Evolutionary conservation across 1,140 invertebrate genomes (phyloP), one percentile per base, ranked within the genome.

Genomic region (Rhagoletis zephyria): DNA sequence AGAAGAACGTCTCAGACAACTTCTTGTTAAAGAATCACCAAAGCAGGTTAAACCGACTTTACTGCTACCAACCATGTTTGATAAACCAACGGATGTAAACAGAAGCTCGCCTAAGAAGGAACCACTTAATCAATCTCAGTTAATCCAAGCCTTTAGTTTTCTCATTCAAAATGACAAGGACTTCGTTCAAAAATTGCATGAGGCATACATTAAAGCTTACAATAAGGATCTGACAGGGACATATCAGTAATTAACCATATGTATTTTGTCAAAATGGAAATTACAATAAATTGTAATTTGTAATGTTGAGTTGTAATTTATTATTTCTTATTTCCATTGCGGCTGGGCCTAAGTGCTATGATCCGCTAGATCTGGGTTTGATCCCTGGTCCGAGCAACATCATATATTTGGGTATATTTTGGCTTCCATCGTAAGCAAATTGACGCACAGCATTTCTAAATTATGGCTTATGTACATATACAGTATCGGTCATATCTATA

Each of bases 81-180:
- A 92, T 87, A 91, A 89, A 40, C 85, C 88, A 81, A 64, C 61
- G 12, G 77, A 63, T 61, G 16, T 67, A 60, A 19, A 65, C 59
- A 42, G n/a, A 64, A 61, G 81, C 45, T 14, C 85, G 59, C 14
- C 64, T 56, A 40, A 12, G 48, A 59, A 85, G 67, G 96, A 96
- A 90, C 97, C 97, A 4, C 93, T 98, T 19, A 98, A 97, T 30
- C 96, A 95, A 92, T 96, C 97, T 91, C 97, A 98, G 91, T 94
- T 98, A 74, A 95, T 97, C 63, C 97, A 98, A 94, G 97, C 97
- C 81, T 95, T 98, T 88, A 95, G 96, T 90, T 97, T 98, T 94
- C 94, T 98, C 86, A 94, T 98, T 48, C 97, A 97, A 93, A 97
- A 96, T 93, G 97, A 98, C 93, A 94, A 96, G 10, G 96, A 97